Evolutionary conservation across 2,113 vertebrate species (phyloP).

Genomic region (Pitta sordida): DNA sequence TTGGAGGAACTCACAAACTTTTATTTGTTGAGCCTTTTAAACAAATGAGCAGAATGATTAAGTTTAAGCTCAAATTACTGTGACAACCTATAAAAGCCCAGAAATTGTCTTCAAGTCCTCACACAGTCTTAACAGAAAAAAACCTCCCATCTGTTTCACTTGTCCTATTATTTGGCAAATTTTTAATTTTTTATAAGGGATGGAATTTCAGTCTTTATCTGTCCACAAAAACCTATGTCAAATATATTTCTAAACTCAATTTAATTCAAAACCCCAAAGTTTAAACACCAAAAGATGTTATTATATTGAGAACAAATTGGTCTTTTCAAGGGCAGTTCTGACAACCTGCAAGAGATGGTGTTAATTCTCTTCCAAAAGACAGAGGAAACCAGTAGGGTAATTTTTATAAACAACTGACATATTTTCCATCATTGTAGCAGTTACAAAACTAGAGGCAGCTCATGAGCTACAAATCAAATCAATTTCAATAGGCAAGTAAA

Average conservation of each 20-base stretch:
- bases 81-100: neutral
- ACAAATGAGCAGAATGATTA: neutral
- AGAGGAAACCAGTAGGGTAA: neutral
- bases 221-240: neutral
- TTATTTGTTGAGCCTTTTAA: neutral
- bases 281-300: neutral
- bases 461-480: neutral
- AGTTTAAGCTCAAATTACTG: neutral
- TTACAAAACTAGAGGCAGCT: neutral
- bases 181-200: neutral
- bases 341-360: neutral
- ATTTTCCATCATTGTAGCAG: neutral
- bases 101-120: neutral
- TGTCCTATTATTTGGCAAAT: neutral
- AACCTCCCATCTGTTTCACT: neutral
- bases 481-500: neutral
- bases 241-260: neutral
- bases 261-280: neutral
- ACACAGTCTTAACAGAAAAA: neutral
- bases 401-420: neutral
- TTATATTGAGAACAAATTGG: neutral
- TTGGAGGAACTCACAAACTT: neutral
- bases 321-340: neutral
- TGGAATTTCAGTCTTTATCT: neutral
- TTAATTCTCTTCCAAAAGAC: neutral